phyloP scores from a whole-genome alignment of 2,113 vertebrate genomes.

The Notothenia rossii region DNA sequence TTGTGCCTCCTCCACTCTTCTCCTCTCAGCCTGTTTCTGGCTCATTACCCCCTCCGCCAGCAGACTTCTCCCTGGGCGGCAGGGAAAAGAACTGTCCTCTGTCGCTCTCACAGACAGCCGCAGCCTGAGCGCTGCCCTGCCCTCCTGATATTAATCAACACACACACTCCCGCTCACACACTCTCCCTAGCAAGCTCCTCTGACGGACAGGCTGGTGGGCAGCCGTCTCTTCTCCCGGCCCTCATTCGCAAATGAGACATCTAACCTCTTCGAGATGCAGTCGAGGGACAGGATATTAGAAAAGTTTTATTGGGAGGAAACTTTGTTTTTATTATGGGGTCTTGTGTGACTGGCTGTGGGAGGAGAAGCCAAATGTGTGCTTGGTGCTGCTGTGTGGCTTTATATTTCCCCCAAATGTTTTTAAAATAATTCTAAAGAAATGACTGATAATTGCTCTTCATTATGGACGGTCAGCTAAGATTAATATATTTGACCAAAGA shows the following conservation, averaged over 20 bases:
- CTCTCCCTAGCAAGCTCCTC: slow-evolving; percentile 63
- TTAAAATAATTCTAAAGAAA: slow-evolving; percentile 8
- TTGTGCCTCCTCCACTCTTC: slow-evolving; percentile 77
- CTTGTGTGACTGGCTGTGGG: slow-evolving; percentile 35
- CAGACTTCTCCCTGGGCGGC: slow-evolving; percentile 82
- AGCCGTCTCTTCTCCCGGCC: slow-evolving; percentile 69
- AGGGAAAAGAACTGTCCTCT: slow-evolving; percentile 83
- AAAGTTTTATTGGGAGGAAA: slow-evolving; percentile 65
- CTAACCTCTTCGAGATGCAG: slow-evolving; percentile 59
- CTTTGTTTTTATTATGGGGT: slow-evolving; percentile 59
- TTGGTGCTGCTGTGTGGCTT: not conserved
- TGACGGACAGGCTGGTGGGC: slow-evolving; percentile 74
- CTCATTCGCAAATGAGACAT: slow-evolving; percentile 78
- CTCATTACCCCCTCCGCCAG: slow-evolving; percentile 85
- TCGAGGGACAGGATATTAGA: slow-evolving; percentile 69
- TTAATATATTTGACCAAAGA: not conserved
- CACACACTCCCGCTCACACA: slow-evolving; percentile 43
- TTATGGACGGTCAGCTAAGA: not conserved
- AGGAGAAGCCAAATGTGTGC: slow-evolving; percentile 2
- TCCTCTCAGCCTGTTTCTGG: slow-evolving; percentile 81
- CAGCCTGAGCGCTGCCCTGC: slow-evolving; percentile 74
- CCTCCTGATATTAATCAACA: slow-evolving; percentile 84
- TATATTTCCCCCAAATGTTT: slow-evolving; percentile 11
- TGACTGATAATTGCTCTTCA: not conserved
- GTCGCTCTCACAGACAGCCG: slow-evolving; percentile 70